A percentile compares a stretch with the other conserved stretches of the same genome.
Conservation (phyloP, 2,888 invertebrate genomes). For the Leptinotarsa rubiginosa region DNA sequence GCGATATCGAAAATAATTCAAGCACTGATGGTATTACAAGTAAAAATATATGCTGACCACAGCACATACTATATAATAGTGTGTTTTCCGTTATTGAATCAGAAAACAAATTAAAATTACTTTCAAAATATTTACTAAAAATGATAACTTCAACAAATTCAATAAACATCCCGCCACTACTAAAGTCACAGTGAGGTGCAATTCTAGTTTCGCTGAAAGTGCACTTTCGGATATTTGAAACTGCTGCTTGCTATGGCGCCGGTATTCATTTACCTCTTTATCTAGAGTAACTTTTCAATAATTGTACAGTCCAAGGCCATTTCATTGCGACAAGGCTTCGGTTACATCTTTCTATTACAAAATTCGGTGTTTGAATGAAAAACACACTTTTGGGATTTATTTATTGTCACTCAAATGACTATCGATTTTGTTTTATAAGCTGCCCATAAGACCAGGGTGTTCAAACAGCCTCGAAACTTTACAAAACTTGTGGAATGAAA, state of each 20-base stretch:
- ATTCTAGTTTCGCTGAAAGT: not conserved
- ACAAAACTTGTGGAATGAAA: not conserved
- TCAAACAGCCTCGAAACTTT: not conserved
- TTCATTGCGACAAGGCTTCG: not conserved
- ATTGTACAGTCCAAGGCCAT: not conserved
- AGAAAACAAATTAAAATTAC: too few species aligned
- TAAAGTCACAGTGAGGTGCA: not conserved
- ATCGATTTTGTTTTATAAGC: too few species aligned
- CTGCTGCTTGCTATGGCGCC: conserved; percentile 3
- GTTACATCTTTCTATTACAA: conserved; percentile 9
- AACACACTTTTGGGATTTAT: not conserved
- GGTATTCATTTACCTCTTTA: conserved; percentile 1
- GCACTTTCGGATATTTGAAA: conserved; percentile 1
- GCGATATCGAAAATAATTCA: too few species aligned
- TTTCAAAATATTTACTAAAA: not conserved
- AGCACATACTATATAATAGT: too few species aligned
- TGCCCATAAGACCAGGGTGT: not conserved
- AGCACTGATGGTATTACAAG: too few species aligned
- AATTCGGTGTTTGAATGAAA: conserved; percentile 1
- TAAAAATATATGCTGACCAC: too few species aligned
- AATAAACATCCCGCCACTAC: not conserved
- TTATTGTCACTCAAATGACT: too few species aligned
- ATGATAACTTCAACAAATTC: not conserved
- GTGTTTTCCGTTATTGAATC: too few species aligned
- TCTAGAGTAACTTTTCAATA: conserved; percentile 11